Percentiles rank a stretch among this genome's conserved stretches.
phyloP scores from a whole-genome alignment of 2,113 vertebrate species.

The Eulemur rufifrons region DNA sequence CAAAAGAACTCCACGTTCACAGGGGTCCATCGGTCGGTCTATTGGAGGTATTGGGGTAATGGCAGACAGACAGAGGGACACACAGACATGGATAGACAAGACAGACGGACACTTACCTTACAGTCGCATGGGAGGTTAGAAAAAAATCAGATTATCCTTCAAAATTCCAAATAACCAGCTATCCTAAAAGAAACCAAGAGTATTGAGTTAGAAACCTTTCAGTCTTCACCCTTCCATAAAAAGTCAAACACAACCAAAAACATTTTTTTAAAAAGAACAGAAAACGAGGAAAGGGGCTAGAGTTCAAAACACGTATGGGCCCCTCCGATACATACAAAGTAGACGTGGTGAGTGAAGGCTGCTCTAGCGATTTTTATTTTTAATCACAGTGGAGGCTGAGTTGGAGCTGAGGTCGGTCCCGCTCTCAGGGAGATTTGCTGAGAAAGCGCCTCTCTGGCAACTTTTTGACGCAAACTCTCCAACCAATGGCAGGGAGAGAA shows the following conservation, averaged over 20 bases:
- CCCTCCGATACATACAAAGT: conserved; percentile 83
- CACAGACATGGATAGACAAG: neutral
- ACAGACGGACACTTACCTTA: conserved; percentile 82
- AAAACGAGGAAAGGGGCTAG: conserved; percentile 57
- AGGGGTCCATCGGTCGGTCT: neutral
- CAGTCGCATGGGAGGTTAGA: conserved; percentile 68
- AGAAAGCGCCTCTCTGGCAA: conserved; percentile 96
- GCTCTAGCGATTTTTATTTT: conserved; percentile 83
- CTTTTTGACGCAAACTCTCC: conserved; percentile 98
- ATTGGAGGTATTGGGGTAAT: neutral
- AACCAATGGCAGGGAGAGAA: conserved; percentile 96
- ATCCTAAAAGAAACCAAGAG: conserved; percentile 85
- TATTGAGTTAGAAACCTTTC: conserved; percentile 82
- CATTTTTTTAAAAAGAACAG: neutral
- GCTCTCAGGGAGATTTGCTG: conserved; percentile 93
- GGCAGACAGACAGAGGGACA: neutral
- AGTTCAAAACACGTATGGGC: conserved; percentile 64
- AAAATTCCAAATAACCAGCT: conserved; percentile 74
- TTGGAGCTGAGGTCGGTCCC: conserved; percentile 91
- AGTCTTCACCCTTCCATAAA: conserved; percentile 75
- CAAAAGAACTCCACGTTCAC: neutral
- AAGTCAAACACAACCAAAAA: conserved; percentile 62
- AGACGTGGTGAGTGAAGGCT: conserved; percentile 76
- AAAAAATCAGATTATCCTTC: conserved; percentile 73
- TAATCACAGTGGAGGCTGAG: conserved; percentile 83